These are phyloP conservation scores for Linepithema humile DNA, from an alignment of 1,140 invertebrate species.

Conservation along the genomic window DNA sequence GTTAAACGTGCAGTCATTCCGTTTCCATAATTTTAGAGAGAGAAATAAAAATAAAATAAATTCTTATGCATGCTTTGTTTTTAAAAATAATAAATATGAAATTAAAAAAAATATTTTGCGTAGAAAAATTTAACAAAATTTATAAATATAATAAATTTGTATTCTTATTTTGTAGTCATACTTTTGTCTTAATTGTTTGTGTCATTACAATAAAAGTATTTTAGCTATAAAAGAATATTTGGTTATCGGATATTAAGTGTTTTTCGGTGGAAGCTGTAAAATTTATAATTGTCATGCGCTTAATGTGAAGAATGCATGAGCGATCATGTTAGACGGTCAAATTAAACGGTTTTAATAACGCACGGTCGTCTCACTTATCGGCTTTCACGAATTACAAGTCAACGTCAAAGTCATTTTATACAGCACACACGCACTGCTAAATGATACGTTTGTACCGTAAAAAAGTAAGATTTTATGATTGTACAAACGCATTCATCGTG, in stretches of 20 bases:
- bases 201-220: too few relatives aligned
- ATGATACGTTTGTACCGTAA: constrained; percentile 26
- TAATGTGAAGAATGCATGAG: background rate
- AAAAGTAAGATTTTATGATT: constrained; percentile 28
- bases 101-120: background rate
- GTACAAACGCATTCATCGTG: constrained; percentile 7
- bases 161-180: too few relatives aligned
- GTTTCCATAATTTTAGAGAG: background rate
- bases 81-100: background rate
- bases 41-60: background rate
- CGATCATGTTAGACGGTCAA: background rate
- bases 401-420: constrained; percentile 18
- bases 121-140: background rate
- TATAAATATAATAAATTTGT: background rate
- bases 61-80: background rate
- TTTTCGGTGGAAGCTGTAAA: background rate
- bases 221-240: background rate
- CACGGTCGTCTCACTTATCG: background rate
- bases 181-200: too few relatives aligned
- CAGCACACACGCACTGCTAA: background rate
- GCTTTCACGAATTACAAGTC: constrained; percentile 31
- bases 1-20: background rate
- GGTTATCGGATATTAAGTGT: background rate
- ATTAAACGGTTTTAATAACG: background rate
- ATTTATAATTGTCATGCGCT: background rate